A percentile compares a stretch with the other conserved stretches of the same genome.
phyloP scores from a whole-genome alignment of 2,797 vertebrate species.

The Chromobotia macracanthus region DNA sequence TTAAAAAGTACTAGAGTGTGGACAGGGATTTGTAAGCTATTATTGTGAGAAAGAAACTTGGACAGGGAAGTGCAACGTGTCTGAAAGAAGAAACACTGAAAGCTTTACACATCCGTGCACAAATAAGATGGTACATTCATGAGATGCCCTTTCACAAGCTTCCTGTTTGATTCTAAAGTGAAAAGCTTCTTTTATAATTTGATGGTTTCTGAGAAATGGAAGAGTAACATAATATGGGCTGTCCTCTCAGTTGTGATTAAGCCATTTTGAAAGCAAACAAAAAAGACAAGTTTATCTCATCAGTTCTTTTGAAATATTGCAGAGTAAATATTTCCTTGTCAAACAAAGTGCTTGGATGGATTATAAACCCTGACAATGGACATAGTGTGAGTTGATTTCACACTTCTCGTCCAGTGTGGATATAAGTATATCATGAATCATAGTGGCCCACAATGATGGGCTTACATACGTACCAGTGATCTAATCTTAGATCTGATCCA shows the following conservation, averaged over 20 bases:
- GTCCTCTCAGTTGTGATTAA: constrained; percentile 2
- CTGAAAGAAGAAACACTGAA: constrained; percentile 70
- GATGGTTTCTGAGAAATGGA: constrained; percentile 52
- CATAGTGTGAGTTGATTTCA: background rate
- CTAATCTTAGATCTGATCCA: constrained; percentile 54
- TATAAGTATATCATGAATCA: constrained; percentile 2
- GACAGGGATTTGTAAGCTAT: constrained; percentile 15
- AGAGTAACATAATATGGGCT: constrained; percentile 13
- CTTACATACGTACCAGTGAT: constrained; percentile 27
- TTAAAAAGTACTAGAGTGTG: background rate
- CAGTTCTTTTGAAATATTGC: background rate
- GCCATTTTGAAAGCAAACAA: constrained; percentile 3
- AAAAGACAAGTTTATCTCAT: background rate
- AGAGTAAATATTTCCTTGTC: background rate
- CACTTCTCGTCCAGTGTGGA: background rate
- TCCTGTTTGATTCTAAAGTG: constrained; percentile 62
- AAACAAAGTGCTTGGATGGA: constrained; percentile 2
- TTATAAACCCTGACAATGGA: constrained; percentile 12
- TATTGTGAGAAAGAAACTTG: constrained; percentile 47
- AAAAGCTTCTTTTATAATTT: constrained; percentile 46
- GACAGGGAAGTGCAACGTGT: constrained; percentile 57
- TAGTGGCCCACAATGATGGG: background rate
- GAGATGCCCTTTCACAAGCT: constrained; percentile 70
- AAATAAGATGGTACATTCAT: constrained; percentile 65
- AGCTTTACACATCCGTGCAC: constrained; percentile 62